Percentiles rank a stretch among this genome's conserved stretches.
Evolutionary conservation across 2,797 vertebrate species (phyloP).

Genomic region (Odontamblyopus rebecca): DNA sequence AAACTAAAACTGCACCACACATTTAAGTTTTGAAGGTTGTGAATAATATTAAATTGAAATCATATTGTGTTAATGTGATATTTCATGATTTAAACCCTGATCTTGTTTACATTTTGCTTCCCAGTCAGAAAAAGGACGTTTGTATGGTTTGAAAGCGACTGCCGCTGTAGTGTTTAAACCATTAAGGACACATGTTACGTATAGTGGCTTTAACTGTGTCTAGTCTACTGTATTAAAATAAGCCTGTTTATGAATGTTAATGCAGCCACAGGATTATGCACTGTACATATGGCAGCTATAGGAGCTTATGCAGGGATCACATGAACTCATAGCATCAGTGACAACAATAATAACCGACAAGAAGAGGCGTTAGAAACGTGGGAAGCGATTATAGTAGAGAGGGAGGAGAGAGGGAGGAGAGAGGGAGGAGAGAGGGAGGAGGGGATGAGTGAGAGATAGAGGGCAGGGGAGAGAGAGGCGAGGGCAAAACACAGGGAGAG

Average conservation of each 20-base stretch:
- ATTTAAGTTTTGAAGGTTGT: background rate
- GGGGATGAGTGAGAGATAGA: background rate
- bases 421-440: too few relatives aligned
- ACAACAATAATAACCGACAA: conserved; percentile 13
- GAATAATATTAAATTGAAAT: background rate
- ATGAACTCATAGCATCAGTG: conserved; percentile 13
- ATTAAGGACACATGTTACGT: background rate
- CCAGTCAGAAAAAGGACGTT: background rate
- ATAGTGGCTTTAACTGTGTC: background rate
- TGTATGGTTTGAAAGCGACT: background rate
- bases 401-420: background rate
- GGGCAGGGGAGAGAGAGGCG: too few relatives aligned
- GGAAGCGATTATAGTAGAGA: conserved; percentile 33
- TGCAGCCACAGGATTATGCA: conserved; percentile 7
- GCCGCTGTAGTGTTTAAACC: background rate
- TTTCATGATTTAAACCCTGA: background rate
- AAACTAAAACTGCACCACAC: background rate
- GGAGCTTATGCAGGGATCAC: background rate
- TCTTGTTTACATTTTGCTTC: too few relatives aligned
- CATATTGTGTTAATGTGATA: too few relatives aligned
- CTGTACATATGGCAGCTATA: conserved; percentile 17
- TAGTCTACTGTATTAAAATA: background rate
- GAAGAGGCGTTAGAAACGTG: conserved; percentile 35
- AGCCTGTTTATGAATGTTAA: conserved; percentile 12
- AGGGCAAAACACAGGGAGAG: too few relatives aligned